Evolutionary conservation across 2,888 invertebrate genomes (phyloP).

Genomic region (Meiosimyza decipiens): DNA sequence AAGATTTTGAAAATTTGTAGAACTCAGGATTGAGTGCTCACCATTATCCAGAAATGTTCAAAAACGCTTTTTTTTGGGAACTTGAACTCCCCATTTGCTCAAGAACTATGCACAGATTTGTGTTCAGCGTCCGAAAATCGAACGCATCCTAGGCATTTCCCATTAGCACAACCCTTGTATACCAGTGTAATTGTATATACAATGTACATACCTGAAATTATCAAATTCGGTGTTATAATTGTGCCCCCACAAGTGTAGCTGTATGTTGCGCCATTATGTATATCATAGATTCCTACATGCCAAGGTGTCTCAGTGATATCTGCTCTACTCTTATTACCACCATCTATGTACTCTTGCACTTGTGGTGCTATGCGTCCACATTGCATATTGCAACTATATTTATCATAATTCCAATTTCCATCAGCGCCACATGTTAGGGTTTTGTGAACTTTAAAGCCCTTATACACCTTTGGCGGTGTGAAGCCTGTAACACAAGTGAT

Average conservation of each 20-base stretch:
- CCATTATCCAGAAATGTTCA: no score
- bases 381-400: slow-evolving; percentile 7
- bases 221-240: slow-evolving; percentile 42
- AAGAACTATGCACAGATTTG: no score
- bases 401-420: slow-evolving; percentile 15
- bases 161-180: no score
- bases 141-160: no score
- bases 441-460: background rate
- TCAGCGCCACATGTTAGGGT: slow-evolving; percentile 4
- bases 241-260: slow-evolving; percentile 46
- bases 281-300: slow-evolving; percentile 44
- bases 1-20: no score
- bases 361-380: slow-evolving; percentile 16
- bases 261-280: background rate
- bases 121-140: no score
- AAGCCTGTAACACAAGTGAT: slow-evolving; percentile 32
- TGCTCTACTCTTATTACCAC: slow-evolving; percentile 24
- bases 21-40: no score
- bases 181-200: background rate
- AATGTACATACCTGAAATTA: slow-evolving; percentile 37
- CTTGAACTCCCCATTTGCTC: no score
- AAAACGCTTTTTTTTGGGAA: no score
- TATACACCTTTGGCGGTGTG: background rate
- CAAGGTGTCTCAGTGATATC: slow-evolving; percentile 44
- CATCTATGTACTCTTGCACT: slow-evolving; percentile 35